Conservation (phyloP, 2,888 invertebrate genomes). For the Adineta ricciae region DNA sequence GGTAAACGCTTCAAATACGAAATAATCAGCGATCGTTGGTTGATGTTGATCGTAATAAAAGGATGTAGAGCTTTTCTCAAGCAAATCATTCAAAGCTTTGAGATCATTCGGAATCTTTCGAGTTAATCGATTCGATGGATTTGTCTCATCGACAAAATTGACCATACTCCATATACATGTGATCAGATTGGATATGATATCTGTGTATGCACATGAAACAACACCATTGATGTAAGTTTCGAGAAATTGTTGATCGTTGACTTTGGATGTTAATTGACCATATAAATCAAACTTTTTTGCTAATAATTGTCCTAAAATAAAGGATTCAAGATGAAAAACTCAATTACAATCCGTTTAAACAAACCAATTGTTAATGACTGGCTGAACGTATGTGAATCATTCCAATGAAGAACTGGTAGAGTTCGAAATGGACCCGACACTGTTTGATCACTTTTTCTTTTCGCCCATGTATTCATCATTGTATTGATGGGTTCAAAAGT, state of each 20-base stretch:
- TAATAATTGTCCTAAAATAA: not conserved
- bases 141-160: not conserved
- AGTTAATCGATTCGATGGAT: not conserved
- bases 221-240: not conserved
- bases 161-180: not conserved
- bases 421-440: not conserved
- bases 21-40: constrained; percentile 20
- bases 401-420: constrained; percentile 3
- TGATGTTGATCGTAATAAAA: not conserved
- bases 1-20: constrained; percentile 2
- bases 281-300: not conserved
- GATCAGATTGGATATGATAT: not conserved
- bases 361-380: not conserved
- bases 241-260: not conserved
- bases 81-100: not conserved
- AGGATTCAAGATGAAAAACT: no score
- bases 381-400: not conserved
- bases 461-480: not conserved
- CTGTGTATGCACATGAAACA: constrained; percentile 17
- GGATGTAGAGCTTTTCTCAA: not conserved
- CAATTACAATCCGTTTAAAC: no score
- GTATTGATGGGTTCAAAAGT: not conserved
- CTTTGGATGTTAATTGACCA: not conserved
- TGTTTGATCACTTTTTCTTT: not conserved
- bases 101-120: not conserved